Conservation (phyloP, 2,113 vertebrate genomes). For the Vulpes vulpes region DNA sequence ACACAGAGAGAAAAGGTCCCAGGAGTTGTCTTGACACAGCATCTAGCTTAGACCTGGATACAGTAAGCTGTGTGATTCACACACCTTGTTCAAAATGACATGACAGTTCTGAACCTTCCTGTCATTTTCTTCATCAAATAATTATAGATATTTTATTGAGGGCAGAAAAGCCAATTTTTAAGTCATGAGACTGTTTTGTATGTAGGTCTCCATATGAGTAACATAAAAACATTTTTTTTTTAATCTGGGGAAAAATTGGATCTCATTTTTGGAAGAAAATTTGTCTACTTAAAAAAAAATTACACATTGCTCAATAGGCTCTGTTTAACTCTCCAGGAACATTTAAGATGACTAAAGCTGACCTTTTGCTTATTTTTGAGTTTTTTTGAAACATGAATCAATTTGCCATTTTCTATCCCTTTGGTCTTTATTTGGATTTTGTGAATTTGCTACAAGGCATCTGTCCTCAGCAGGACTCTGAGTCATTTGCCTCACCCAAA, state of each 20-base stretch:
- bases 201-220: not conserved
- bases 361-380: conserved; percentile 53
- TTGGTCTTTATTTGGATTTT: conserved; percentile 44
- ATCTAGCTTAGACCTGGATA: not conserved
- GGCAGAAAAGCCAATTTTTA: not conserved
- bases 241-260: not conserved
- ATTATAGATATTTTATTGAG: not conserved
- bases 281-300: not conserved
- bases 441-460: not conserved
- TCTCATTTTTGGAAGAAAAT: conserved; percentile 32
- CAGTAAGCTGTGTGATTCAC: not conserved
- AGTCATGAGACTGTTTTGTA: not conserved
- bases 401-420: conserved; percentile 53
- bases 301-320: not conserved
- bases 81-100: not conserved
- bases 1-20: not conserved
- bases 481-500: not conserved
- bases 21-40: not conserved
- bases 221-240: not conserved
- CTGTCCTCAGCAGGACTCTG: not conserved
- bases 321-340: conserved; percentile 36
- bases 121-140: conserved; percentile 29
- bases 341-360: conserved; percentile 47
- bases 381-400: conserved; percentile 56
- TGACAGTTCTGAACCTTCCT: not conserved